phyloP scores from a whole-genome alignment of 2,888 invertebrate species.

The Acleris literana region DNA sequence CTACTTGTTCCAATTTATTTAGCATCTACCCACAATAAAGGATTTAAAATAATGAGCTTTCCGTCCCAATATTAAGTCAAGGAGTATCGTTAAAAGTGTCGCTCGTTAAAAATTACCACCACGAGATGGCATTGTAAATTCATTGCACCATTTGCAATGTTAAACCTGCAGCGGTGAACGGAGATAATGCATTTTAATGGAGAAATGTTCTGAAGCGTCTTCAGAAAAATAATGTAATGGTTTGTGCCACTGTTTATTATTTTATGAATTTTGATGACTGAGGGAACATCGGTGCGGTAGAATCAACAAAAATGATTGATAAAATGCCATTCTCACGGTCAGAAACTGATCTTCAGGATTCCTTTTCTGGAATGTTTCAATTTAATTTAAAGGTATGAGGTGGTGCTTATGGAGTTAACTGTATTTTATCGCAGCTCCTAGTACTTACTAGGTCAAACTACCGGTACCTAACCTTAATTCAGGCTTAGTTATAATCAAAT shows the following conservation, averaged over 20 bases:
- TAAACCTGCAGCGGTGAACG: conserved; percentile 70
- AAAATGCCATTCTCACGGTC: too few species aligned
- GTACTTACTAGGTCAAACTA: too few species aligned
- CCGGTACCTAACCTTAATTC: too few species aligned
- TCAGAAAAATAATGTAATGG: conserved; percentile 43
- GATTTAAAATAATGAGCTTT: conserved; percentile 44
- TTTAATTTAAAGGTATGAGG: too few species aligned
- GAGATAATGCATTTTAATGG: conserved; percentile 85
- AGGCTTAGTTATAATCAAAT: too few species aligned
- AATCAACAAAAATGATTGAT: too few species aligned
- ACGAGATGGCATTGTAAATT: conserved; percentile 71
- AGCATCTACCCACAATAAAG: conserved; percentile 6
- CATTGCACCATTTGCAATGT: conserved; percentile 78
- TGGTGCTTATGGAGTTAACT: too few species aligned
- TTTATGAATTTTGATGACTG: neutral
- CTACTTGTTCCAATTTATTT: neutral
- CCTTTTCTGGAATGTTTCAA: too few species aligned
- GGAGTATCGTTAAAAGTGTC: conserved; percentile 63
- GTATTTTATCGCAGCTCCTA: too few species aligned
- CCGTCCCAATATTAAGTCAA: conserved; percentile 71
- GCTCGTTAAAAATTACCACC: conserved; percentile 81
- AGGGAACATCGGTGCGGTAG: neutral
- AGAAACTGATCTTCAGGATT: too few species aligned
- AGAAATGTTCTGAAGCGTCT: conserved; percentile 53
- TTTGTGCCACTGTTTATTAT: neutral